Evolutionary conservation across 1,140 invertebrate species (phyloP).

Genomic region (Drosophila kanapiae): DNA sequence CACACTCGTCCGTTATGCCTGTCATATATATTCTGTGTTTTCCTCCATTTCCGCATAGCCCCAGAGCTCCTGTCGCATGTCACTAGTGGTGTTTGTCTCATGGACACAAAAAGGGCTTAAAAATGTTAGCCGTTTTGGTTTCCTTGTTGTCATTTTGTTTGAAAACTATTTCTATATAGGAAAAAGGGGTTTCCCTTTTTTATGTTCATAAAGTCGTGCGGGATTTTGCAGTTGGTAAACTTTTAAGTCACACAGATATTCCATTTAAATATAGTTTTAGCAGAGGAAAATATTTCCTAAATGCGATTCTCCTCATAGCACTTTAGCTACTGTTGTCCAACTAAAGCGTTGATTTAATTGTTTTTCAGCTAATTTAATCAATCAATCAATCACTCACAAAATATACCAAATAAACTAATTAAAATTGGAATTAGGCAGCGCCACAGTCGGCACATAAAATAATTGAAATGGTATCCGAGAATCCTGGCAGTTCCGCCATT

Average conservation of each 20-base stretch:
- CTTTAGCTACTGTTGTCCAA: neutral
- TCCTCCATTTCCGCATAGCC: neutral
- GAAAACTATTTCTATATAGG: slow-evolving; percentile 54
- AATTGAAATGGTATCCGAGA: slow-evolving; percentile 54
- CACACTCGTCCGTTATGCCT: neutral
- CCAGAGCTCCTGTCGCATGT: slow-evolving; percentile 32
- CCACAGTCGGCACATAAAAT: slow-evolving; percentile 37
- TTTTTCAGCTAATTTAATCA: slow-evolving; percentile 65
- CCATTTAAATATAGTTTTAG: neutral
- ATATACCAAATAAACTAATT: slow-evolving; percentile 77
- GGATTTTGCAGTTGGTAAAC: neutral
- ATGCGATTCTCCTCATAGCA: neutral
- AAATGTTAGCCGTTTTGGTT: slow-evolving; percentile 42
- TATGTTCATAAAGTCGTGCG: neutral
- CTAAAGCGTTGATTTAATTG: slow-evolving; percentile 31
- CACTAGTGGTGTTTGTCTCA: slow-evolving; percentile 70
- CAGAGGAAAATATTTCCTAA: neutral
- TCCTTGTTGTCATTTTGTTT: slow-evolving; percentile 15
- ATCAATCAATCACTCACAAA: slow-evolving; percentile 73
- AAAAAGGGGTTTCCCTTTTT: slow-evolving; percentile 34
- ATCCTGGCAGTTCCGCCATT: slow-evolving; percentile 15
- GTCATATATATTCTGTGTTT: slow-evolving; percentile 36
- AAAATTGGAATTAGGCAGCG: slow-evolving; percentile 75
- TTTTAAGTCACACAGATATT: neutral
- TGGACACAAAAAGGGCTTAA: slow-evolving; percentile 33